Percentiles rank a stretch among this genome's conserved stretches.
Conservation (phyloP, 2,113 vertebrate genomes). For the Parus major region DNA sequence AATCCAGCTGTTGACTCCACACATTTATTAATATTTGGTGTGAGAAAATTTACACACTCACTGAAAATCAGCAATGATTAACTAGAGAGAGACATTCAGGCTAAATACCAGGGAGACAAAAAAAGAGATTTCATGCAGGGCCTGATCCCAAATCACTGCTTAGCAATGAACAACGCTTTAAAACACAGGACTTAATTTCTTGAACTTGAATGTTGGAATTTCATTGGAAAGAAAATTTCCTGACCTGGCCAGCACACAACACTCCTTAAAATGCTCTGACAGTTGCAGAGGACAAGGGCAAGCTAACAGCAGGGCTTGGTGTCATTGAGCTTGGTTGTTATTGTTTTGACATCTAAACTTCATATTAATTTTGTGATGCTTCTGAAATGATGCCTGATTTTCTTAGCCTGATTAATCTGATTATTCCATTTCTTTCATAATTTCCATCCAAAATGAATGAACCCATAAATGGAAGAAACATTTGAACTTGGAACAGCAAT, state of each 20-base stretch:
- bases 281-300: not conserved
- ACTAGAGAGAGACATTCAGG: not conserved
- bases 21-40: not conserved
- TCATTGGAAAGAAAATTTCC: not conserved
- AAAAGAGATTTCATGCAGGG: not conserved
- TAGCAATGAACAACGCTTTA: not conserved
- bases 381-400: not conserved
- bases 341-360: not conserved
- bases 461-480: not conserved
- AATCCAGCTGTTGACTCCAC: not conserved
- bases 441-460: not conserved
- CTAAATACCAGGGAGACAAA: not conserved
- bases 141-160: accelerated
- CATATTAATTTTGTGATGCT: not conserved
- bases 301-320: not conserved
- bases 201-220: not conserved
- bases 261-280: not conserved
- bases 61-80: not conserved
- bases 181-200: not conserved
- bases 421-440: not conserved
- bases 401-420: not conserved
- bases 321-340: not conserved
- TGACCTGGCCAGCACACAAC: accelerated
- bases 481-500: not conserved
- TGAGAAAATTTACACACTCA: not conserved